These are phyloP conservation scores for Taenioides sp. DNA, from an alignment of 2,797 vertebrate genomes.

Conservation along the genomic window DNA sequence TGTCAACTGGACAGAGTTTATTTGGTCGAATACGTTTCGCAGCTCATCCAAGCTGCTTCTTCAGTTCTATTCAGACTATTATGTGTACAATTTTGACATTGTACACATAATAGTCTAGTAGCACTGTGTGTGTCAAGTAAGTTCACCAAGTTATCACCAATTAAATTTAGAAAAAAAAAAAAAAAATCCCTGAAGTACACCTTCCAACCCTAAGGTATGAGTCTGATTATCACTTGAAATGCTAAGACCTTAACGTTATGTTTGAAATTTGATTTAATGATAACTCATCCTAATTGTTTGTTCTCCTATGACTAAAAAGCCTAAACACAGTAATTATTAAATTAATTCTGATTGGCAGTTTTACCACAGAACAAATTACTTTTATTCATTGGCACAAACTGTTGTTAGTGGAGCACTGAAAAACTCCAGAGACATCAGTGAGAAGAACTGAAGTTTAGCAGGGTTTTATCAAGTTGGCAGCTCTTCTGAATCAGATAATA, in stretches of 20 bases:
- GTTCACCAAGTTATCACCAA: not conserved
- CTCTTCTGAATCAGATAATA: constrained; percentile 22
- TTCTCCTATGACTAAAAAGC: constrained; percentile 28
- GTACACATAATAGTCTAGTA: no score
- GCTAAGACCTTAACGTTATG: not conserved
- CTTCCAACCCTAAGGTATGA: not conserved
- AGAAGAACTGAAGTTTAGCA: constrained; percentile 31
- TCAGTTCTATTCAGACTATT: no score
- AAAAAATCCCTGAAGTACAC: not conserved
- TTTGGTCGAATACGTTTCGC: no score
- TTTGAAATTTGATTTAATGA: constrained; percentile 21
- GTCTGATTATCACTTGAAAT: no score
- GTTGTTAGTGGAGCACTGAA: constrained; percentile 28
- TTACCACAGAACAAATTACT: constrained; percentile 18
- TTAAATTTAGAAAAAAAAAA: not conserved
- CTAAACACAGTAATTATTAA: constrained; percentile 33
- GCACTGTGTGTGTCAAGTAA: no score
- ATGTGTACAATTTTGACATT: not conserved
- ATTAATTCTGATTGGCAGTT: constrained; percentile 38
- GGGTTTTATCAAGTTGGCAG: constrained; percentile 39
- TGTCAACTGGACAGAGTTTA: no score
- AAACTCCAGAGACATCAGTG: constrained; percentile 23
- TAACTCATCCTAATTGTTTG: constrained; percentile 32
- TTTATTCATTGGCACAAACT: constrained; percentile 41
- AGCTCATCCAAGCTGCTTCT: no score